Conservation (phyloP, 1,140 invertebrate species). For the Drosophila athabasca region DNA sequence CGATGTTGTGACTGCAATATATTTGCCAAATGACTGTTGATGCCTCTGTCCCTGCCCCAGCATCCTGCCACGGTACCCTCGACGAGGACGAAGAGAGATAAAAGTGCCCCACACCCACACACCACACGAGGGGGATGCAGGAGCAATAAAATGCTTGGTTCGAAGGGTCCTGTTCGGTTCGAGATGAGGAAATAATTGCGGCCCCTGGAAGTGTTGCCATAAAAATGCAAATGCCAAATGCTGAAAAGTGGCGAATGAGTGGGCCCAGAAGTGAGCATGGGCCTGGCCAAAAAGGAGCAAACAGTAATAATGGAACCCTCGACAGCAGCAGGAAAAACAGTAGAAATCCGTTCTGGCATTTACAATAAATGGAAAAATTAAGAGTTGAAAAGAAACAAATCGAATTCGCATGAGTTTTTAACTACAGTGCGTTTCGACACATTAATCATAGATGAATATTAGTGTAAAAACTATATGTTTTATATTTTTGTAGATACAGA, state of each 20-base stretch:
- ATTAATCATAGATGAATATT: not conserved
- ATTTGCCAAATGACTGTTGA: conserved; percentile 59
- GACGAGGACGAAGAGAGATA: conserved; percentile 20
- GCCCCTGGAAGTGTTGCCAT: conserved; percentile 58
- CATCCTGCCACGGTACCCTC: not conserved
- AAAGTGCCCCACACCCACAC: conserved; percentile 9
- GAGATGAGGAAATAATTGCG: conserved; percentile 75
- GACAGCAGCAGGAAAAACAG: conserved; percentile 10
- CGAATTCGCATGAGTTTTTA: not conserved
- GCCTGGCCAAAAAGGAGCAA: conserved; percentile 1
- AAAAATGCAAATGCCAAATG: conserved; percentile 74
- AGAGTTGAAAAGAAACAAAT: conserved; percentile 32
- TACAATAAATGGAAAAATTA: conserved; percentile 37
- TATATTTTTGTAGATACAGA: no score
- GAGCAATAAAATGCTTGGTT: conserved; percentile 67
- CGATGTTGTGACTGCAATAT: conserved; percentile 57
- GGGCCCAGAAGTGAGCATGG: conserved; percentile 30
- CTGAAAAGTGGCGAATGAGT: conserved; percentile 43
- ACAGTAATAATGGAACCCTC: conserved; percentile 24
- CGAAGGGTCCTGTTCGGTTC: conserved; percentile 10
- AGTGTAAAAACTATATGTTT: no score
- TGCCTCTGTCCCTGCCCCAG: conserved; percentile 22
- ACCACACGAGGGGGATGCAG: conserved; percentile 14
- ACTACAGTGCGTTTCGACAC: not conserved
- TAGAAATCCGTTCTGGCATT: conserved; percentile 42